Evolutionary conservation across 1,140 invertebrate species (phyloP), one percentile per base, ranked within the genome.

Genomic region (Centruroides vittatus): DNA sequence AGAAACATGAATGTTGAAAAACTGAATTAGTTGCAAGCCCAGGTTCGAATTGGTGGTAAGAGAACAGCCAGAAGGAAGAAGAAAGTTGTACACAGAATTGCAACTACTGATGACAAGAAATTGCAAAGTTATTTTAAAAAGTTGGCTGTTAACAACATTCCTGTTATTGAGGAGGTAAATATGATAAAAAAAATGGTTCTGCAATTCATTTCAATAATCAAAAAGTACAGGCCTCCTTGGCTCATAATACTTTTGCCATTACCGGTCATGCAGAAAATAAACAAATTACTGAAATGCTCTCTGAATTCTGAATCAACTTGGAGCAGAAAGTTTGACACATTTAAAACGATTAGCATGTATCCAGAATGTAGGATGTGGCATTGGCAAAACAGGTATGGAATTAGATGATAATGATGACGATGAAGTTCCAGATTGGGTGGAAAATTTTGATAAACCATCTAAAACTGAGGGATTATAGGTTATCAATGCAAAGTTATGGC

Each of bases 131-230:
- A 11, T 23, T 23, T 50, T 11, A 50, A 50, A 23, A 50, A 50
- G 49, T 23, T 50, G 49, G 49, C 49, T 11, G 49, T 50, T 23
- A 50, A 50, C 49, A 50, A 11, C 49, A 50, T 50, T 23, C 49
- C 23, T 11, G 49, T 11, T 23, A 50, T 50, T 50, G 49, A 50
- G 49, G 49, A 50, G 49, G 49, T 50, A 23, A 50, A 50, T 23
- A 50, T 50, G 49, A 50, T 50, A 11, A 99, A 99, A 79, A 99
- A 74, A 96, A 99, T 77, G 93, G 95, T 47, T 90, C 89, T 52
- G 95, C 99, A 5, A 96, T 99, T 72, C 95, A 99, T 74, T 99
- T 99, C 73, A 98, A 98, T 74, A 99, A 99, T 75, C 96, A 96
- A 23, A 99, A 99, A 79, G 94, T 96, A 35, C 95, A 99, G 77